These are phyloP conservation scores for Phyllostomus hastatus DNA, from an alignment of 2,113 vertebrate genomes.

Conservation along the genomic window DNA sequence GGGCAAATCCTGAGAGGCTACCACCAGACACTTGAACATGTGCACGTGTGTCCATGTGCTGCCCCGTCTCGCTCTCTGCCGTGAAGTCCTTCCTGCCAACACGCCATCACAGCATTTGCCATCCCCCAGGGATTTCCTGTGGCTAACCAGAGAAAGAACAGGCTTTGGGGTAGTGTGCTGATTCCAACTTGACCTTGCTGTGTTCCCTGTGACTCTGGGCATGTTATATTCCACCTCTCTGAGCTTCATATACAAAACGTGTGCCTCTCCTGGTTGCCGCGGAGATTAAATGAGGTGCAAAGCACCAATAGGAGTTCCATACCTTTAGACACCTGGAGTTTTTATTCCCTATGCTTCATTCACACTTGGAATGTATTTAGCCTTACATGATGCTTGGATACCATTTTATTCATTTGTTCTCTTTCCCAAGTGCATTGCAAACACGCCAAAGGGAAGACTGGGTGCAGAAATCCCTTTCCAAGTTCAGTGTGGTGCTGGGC, in stretches of 20 bases:
- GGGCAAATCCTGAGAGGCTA: background rate
- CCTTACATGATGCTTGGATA: background rate
- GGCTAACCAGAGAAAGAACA: background rate
- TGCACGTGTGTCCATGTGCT: rapidly evolving
- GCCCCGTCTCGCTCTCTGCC: rapidly evolving
- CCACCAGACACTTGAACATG: background rate
- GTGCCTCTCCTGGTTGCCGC: background rate
- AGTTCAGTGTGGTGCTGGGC: background rate
- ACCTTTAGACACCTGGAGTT: background rate
- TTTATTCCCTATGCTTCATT: background rate
- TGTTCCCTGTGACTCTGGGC: background rate
- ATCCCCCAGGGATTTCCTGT: background rate
- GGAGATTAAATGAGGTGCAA: background rate
- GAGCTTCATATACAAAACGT: background rate
- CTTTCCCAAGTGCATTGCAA: background rate
- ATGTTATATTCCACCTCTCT: background rate
- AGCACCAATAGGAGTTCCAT: background rate
- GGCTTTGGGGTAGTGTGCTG: background rate
- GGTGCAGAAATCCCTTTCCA: background rate
- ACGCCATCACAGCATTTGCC: background rate
- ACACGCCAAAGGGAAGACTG: background rate
- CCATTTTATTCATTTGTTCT: background rate
- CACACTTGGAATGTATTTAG: background rate
- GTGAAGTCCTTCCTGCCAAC: background rate
- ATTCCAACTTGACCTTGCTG: background rate